These are phyloP conservation scores for Synergus japonicus DNA, from an alignment of 2,888 invertebrate genomes.

Conservation along the genomic window DNA sequence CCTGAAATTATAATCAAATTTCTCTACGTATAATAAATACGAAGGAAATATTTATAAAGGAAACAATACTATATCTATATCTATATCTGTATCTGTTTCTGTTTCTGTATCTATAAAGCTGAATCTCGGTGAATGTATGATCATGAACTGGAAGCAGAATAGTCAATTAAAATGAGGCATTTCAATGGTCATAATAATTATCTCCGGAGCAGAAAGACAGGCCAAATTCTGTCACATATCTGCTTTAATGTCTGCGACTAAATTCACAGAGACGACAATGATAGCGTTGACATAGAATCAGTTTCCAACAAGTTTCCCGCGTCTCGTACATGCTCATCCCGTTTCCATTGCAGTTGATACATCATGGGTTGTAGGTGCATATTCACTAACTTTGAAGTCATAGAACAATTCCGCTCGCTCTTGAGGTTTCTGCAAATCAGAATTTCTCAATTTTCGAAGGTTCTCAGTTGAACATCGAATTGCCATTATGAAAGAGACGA, in stretches of 20 bases:
- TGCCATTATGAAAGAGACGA: slow-evolving; percentile 14
- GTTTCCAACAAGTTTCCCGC: slow-evolving; percentile 12
- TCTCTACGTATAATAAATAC: too few relatives aligned
- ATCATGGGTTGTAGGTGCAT: not conserved
- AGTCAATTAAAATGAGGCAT: not conserved
- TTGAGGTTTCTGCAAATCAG: not conserved
- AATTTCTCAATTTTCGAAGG: slow-evolving; percentile 26
- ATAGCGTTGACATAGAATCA: slow-evolving; percentile 8
- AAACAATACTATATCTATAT: too few relatives aligned
- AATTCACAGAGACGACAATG: not conserved
- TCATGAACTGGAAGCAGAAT: not conserved
- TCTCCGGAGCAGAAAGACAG: not conserved
- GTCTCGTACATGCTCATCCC: not conserved
- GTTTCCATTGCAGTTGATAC: not conserved
- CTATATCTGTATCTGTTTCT: too few relatives aligned
- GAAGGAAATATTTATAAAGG: not conserved
- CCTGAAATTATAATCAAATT: too few relatives aligned
- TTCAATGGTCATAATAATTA: too few relatives aligned
- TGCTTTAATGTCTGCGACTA: not conserved
- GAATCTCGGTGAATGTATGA: too few relatives aligned
- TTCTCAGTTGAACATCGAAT: not conserved
- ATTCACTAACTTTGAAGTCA: slow-evolving; percentile 9
- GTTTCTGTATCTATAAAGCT: too few relatives aligned
- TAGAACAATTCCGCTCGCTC: not conserved
- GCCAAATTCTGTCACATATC: not conserved